Percentiles rank a stretch among this genome's conserved stretches.
Conservation (phyloP, 2,888 invertebrate species). For the Cephalotes varians region DNA sequence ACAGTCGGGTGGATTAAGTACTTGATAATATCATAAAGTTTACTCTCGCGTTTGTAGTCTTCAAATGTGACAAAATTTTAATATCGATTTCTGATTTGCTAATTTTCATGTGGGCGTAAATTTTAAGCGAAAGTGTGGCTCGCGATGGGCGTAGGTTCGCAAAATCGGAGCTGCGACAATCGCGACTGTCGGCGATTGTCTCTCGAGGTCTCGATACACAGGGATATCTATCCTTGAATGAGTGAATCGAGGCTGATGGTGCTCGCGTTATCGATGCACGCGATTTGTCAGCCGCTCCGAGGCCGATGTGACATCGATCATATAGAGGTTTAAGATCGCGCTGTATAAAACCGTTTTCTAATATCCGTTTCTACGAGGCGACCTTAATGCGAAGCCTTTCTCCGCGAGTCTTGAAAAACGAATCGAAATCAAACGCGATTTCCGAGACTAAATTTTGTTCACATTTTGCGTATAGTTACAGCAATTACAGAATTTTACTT, state of each 20-base stretch:
- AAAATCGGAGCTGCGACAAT: conserved; percentile 53
- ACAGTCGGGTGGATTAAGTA: background rate
- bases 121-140: conserved; percentile 4
- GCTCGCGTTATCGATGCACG: conserved; percentile 53
- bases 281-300: conserved; percentile 48
- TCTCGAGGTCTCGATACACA: background rate
- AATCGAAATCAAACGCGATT: background rate
- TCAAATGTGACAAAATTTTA: background rate
- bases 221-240: conserved; percentile 66
- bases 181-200: conserved; percentile 2
- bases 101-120: background rate
- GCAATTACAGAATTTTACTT: background rate
- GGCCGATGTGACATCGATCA: conserved; percentile 22
- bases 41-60: background rate
- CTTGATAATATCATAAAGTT: background rate
- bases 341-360: conserved; percentile 54
- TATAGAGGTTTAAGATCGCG: conserved; percentile 32
- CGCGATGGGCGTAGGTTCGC: background rate
- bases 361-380: conserved; percentile 63
- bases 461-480: background rate
- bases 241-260: conserved; percentile 64
- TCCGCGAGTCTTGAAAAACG: conserved; percentile 29
- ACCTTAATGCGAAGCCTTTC: conserved; percentile 60
- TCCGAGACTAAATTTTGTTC: background rate
- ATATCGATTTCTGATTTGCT: background rate